Evolutionary conservation across 2,797 vertebrate genomes (phyloP).

Genomic region (Natrix natrix): DNA sequence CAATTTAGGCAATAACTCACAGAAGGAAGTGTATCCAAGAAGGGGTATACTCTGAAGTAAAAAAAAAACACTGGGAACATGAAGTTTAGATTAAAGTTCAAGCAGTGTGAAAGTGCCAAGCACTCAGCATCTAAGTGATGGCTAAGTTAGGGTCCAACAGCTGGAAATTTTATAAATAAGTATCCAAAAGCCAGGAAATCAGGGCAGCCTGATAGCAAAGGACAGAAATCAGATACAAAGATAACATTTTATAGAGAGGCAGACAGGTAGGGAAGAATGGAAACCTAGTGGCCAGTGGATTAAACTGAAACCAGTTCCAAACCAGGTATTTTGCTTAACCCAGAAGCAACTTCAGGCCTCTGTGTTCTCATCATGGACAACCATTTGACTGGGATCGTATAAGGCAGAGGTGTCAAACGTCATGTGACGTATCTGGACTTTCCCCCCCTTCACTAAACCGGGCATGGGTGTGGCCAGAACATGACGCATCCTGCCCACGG

Average conservation of each 20-base stretch:
- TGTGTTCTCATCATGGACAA: not conserved
- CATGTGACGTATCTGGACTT: too few species aligned
- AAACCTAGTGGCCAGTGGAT: not conserved
- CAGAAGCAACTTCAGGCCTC: not conserved
- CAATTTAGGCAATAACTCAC: constrained; percentile 38
- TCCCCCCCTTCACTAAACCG: too few species aligned
- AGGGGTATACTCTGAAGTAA: constrained; percentile 22
- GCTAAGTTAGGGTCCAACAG: not conserved
- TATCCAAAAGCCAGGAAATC: not conserved
- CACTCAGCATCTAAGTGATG: not conserved
- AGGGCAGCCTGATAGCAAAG: not conserved
- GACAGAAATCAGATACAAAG: not conserved
- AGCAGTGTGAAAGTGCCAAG: not conserved
- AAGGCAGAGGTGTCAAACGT: not conserved
- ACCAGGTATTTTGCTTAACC: not conserved
- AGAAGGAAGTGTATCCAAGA: constrained; percentile 32
- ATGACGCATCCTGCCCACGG: too few species aligned
- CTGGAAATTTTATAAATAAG: not conserved
- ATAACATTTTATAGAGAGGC: not conserved
- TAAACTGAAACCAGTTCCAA: not conserved
- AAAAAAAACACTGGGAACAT: constrained; percentile 13
- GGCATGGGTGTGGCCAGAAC: too few species aligned
- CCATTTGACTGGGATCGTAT: not conserved
- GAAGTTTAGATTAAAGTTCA: constrained; percentile 46
- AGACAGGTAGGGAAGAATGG: not conserved